Evolutionary conservation across 2,888 invertebrate species (phyloP).

Genomic region (Sinohyriopsis cumingii): DNA sequence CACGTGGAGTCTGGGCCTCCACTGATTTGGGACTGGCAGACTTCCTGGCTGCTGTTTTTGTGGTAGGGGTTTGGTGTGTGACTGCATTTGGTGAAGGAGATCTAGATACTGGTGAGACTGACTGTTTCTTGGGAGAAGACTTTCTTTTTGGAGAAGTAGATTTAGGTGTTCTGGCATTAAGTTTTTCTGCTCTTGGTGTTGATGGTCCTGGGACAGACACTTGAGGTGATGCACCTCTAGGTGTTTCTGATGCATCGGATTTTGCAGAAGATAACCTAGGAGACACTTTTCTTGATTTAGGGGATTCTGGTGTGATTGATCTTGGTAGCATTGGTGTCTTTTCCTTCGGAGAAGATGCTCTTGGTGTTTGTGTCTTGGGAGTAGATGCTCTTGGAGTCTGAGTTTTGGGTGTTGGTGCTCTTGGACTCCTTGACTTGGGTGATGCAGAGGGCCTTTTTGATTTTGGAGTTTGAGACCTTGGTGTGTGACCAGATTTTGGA

Average conservation of each 20-base stretch:
- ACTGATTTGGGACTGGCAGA: slow-evolving; percentile 8
- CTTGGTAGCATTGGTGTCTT: slow-evolving; percentile 15
- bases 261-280: slow-evolving; percentile 12
- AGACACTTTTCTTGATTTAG: slow-evolving; percentile 9
- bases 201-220: slow-evolving; percentile 8
- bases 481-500: slow-evolving; percentile 20
- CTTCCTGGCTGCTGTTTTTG: slow-evolving; percentile 9
- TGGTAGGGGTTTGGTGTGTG: slow-evolving; percentile 4
- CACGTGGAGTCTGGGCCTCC: background rate
- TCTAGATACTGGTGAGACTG: slow-evolving; percentile 6
- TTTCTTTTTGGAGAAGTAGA: slow-evolving; percentile 11
- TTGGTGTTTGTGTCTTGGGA: slow-evolving; percentile 10
- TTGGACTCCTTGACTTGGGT: slow-evolving; percentile 10
- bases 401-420: slow-evolving; percentile 12
- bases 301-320: slow-evolving; percentile 4
- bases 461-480: slow-evolving; percentile 37
- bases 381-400: slow-evolving; percentile 24
- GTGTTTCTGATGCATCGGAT: slow-evolving; percentile 6
- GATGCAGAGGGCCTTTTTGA: slow-evolving; percentile 1
- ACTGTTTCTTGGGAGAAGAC: slow-evolving; percentile 12
- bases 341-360: slow-evolving; percentile 1
- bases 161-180: slow-evolving; percentile 11
- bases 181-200: slow-evolving; percentile 17
- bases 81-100: slow-evolving; percentile 11
- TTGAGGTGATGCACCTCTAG: slow-evolving; percentile 10